Evolutionary conservation across 37 sponge, comb jelly and placozoan genomes (phyloP).

Genomic region (Halisarca cf. caerulea): DNA sequence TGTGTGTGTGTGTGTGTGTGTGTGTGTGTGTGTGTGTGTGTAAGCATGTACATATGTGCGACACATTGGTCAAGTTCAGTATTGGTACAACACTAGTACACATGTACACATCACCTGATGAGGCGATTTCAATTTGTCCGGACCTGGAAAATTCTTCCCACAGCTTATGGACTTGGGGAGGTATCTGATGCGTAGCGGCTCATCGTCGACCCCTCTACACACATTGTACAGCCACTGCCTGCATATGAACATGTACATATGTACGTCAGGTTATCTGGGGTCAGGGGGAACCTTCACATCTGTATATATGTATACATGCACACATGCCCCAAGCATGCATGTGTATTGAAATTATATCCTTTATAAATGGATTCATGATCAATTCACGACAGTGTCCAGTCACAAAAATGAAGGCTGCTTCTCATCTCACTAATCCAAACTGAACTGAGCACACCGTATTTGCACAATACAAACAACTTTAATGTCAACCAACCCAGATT

Average conservation of each 20-base stretch:
- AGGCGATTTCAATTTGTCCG: constrained; percentile 47
- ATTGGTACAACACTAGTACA: background rate
- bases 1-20: background rate
- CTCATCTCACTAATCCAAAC: too few species aligned
- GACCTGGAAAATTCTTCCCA: constrained; percentile 84
- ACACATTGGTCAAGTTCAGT: background rate
- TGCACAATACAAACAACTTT: too few species aligned
- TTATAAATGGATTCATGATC: too few species aligned
- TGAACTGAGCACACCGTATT: too few species aligned
- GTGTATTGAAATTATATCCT: too few species aligned
- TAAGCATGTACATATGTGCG: background rate
- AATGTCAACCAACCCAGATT: constrained; percentile 65
- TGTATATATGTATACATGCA: background rate
- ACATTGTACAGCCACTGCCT: constrained; percentile 74
- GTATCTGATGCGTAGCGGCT: constrained; percentile 60
- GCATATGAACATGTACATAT: background rate
- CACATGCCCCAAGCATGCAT: background rate
- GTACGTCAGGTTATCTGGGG: too few species aligned
- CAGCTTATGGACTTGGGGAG: constrained; percentile 78
- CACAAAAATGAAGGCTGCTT: too few species aligned
- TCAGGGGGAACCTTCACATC: background rate
- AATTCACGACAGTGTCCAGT: too few species aligned
- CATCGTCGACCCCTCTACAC: constrained; percentile 73
- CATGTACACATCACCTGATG: constrained; percentile 59
- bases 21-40: background rate